Evolutionary conservation across 2,797 vertebrate genomes (phyloP).

Genomic region (Harpagifer antarcticus): DNA sequence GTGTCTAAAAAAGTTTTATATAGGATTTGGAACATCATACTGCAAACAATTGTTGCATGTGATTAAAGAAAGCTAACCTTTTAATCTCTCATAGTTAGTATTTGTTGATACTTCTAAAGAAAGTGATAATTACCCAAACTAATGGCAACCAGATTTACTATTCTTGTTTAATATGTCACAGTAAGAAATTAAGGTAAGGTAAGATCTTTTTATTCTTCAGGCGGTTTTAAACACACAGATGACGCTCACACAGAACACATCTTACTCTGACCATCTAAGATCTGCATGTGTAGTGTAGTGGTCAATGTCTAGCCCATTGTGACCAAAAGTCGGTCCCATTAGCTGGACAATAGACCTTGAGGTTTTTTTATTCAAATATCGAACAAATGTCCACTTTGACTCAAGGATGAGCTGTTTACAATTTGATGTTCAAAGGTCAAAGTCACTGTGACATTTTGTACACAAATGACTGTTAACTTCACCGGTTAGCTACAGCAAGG

Average conservation of each 20-base stretch:
- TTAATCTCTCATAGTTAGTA: no score
- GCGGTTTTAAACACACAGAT: neutral
- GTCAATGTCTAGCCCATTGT: no score
- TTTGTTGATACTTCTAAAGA: neutral
- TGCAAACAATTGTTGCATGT: conserved; percentile 2
- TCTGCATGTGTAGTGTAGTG: no score
- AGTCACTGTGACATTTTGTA: no score
- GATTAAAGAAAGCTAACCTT: neutral
- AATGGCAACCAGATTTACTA: neutral
- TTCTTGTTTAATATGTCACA: neutral
- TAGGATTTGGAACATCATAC: conserved; percentile 16
- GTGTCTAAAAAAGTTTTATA: neutral
- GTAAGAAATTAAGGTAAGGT: neutral
- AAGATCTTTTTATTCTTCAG: neutral
- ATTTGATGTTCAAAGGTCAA: no score
- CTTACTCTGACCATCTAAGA: neutral
- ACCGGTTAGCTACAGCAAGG: no score
- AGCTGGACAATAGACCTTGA: no score
- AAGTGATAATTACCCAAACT: neutral
- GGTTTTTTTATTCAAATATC: no score
- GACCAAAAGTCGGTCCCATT: no score
- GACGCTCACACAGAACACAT: neutral
- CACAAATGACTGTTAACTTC: no score
- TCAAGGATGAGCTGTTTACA: no score
- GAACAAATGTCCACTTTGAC: no score